A percentile compares a stretch with the other conserved stretches of the same genome.
These are phyloP conservation scores for Parascotia fuliginaria DNA, from an alignment of 2,888 invertebrate genomes.

Conservation along the genomic window DNA sequence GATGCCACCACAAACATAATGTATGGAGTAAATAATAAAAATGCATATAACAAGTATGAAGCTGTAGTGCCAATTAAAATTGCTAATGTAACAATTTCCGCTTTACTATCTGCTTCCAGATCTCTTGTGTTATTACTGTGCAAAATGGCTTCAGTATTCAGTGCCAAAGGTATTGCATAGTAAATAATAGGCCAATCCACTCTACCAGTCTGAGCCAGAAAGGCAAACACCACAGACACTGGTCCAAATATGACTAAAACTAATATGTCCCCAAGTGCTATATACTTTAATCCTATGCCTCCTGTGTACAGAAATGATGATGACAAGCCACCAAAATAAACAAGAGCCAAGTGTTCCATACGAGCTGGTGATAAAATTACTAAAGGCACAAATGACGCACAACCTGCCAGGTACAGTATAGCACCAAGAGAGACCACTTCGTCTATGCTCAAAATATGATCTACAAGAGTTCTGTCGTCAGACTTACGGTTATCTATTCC, in stretches of 20 bases:
- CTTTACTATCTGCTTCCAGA: slow-evolving; percentile 93
- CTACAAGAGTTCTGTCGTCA: slow-evolving; percentile 97
- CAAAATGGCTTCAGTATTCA: slow-evolving; percentile 97
- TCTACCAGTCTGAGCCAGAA: slow-evolving; percentile 95
- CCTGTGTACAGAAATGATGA: slow-evolving; percentile 98
- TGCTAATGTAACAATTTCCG: slow-evolving; percentile 97
- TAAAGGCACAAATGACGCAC: slow-evolving; percentile 92
- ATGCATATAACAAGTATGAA: slow-evolving; percentile 95
- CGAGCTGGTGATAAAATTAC: slow-evolving; percentile 94
- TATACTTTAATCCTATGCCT: slow-evolving; percentile 97
- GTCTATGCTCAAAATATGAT: slow-evolving; percentile 90
- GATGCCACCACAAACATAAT: slow-evolving; percentile 95
- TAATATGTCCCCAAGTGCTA: slow-evolving; percentile 96
- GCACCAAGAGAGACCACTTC: slow-evolving; percentile 96
- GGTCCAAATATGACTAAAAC: slow-evolving; percentile 97
- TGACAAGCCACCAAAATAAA: slow-evolving; percentile 97
- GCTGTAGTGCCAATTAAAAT: slow-evolving; percentile 96
- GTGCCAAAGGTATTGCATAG: slow-evolving; percentile 96
- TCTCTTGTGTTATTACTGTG: slow-evolving; percentile 98
- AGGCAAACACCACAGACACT: slow-evolving; percentile 96
- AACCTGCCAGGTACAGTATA: slow-evolving; percentile 94
- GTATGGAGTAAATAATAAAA: slow-evolving; percentile 96
- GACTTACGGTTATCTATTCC: slow-evolving; percentile 97
- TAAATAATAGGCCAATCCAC: slow-evolving; percentile 96
- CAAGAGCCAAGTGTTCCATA: slow-evolving; percentile 97